Evolutionary conservation across 2,797 vertebrate species (phyloP).

Genomic region (Limnodromus scolopaceus): DNA sequence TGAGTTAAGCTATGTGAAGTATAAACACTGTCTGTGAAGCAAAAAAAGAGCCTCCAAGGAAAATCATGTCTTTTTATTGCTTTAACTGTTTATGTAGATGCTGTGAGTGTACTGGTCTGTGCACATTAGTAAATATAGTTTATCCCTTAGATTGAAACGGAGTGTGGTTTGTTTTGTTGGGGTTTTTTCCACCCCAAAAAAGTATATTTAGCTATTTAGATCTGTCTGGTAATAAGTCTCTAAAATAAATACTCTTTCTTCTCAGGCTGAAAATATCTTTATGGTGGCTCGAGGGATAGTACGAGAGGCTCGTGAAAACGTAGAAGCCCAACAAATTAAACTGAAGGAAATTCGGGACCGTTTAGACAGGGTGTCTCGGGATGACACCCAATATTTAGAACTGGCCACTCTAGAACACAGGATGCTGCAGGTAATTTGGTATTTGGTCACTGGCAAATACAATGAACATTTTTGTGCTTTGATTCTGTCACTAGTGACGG

Average conservation of each 20-base stretch:
- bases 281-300: slow-evolving; percentile 96
- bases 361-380: slow-evolving; percentile 93
- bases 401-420: slow-evolving; percentile 94
- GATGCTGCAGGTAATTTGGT: slow-evolving; percentile 88
- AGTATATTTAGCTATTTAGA: neutral
- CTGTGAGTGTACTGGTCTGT: neutral
- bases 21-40: neutral
- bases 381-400: slow-evolving; percentile 93
- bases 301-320: slow-evolving; percentile 84
- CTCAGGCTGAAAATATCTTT: slow-evolving; percentile 92
- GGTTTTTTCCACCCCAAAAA: rapidly evolving
- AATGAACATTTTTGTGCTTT: neutral
- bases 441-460: neutral
- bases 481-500: neutral
- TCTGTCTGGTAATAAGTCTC: neutral
- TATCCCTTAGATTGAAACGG: neutral
- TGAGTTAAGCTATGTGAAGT: neutral
- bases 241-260: slow-evolving; percentile 33
- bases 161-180: neutral
- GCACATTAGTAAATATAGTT: neutral
- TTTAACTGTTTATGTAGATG: neutral
- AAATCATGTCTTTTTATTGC: neutral
- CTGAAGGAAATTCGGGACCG: slow-evolving; percentile 94
- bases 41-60: neutral
- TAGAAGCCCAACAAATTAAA: slow-evolving; percentile 87